Conservation (phyloP, 1,140 invertebrate species). For the Frieseomelitta varia region DNA sequence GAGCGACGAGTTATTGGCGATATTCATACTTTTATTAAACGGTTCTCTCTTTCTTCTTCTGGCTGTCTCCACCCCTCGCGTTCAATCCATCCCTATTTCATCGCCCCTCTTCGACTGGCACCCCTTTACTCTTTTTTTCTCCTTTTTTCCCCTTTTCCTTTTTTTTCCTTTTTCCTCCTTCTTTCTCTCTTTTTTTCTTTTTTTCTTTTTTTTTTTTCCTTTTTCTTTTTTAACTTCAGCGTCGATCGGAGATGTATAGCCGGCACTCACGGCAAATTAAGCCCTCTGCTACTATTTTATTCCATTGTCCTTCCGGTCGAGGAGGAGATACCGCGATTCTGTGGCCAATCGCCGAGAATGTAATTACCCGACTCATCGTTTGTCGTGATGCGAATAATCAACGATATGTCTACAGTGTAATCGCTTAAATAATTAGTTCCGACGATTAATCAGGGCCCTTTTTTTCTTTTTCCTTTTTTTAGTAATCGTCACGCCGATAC, state of each 20-base stretch:
- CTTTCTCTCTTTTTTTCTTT: not conserved
- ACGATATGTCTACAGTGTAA: constrained; percentile 32
- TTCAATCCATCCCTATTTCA: not conserved
- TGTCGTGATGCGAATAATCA: constrained; percentile 15
- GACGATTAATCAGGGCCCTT: constrained; percentile 28
- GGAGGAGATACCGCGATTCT: constrained; percentile 29
- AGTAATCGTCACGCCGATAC: constrained; percentile 29
- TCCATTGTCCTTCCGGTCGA: constrained; percentile 47
- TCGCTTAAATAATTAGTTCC: constrained; percentile 45
- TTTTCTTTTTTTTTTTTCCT: not conserved
- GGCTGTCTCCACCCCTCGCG: constrained; percentile 50
- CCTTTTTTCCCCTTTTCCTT: not conserved
- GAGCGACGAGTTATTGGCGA: constrained; percentile 81
- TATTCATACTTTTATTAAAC: constrained; percentile 83
- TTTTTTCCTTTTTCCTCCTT: not conserved
- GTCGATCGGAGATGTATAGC: constrained; percentile 53
- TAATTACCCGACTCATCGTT: constrained; percentile 38
- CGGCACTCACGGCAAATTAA: constrained; percentile 56
- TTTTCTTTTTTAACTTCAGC: constrained; percentile 37
- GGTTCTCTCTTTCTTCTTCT: constrained; percentile 65
- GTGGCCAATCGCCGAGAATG: constrained; percentile 32
- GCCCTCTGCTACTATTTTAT: constrained; percentile 53
- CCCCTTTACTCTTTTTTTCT: not conserved
- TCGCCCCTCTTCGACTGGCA: constrained; percentile 9
- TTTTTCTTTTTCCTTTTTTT: no score